Evolutionary conservation across 2,113 vertebrate species (phyloP).

Genomic region (Laticauda laticaudata): DNA sequence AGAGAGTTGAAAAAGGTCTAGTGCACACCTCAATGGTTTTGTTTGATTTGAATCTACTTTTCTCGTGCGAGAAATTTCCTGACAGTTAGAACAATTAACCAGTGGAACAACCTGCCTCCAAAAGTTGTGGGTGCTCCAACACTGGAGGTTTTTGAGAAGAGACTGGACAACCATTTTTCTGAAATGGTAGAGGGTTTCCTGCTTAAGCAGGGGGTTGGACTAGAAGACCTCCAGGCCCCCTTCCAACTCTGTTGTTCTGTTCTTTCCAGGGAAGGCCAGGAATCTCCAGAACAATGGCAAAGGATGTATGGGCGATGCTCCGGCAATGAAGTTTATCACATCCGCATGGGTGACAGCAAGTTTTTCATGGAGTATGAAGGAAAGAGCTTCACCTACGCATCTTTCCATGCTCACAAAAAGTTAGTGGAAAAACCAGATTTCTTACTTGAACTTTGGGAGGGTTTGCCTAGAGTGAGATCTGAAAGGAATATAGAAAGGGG

Average conservation of each 20-base stretch:
- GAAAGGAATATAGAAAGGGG: background rate
- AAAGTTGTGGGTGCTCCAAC: no score
- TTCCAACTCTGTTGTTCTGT: background rate
- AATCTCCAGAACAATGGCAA: conserved; percentile 95
- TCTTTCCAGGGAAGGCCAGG: conserved; percentile 87
- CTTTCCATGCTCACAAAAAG: conserved; percentile 97
- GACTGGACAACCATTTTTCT: no score
- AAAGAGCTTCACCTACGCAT: conserved; percentile 95
- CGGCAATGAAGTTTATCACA: conserved; percentile 94
- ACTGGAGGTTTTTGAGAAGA: no score
- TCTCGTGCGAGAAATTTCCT: no score
- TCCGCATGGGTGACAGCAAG: conserved; percentile 93
- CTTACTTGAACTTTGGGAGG: no score
- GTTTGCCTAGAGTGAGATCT: background rate
- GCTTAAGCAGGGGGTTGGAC: no score
- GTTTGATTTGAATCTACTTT: accelerated
- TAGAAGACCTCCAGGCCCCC: background rate
- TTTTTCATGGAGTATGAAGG: conserved; percentile 95
- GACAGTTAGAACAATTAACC: no score
- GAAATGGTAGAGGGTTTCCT: no score
- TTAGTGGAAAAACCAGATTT: conserved; percentile 55
- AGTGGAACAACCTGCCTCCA: no score
- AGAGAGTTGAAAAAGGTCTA: no score
- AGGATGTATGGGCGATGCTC: conserved; percentile 92
- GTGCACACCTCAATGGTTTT: background rate